These are phyloP conservation scores for Erpornis zantholeuca DNA, from an alignment of 2,113 vertebrate species.

Conservation along the genomic window DNA sequence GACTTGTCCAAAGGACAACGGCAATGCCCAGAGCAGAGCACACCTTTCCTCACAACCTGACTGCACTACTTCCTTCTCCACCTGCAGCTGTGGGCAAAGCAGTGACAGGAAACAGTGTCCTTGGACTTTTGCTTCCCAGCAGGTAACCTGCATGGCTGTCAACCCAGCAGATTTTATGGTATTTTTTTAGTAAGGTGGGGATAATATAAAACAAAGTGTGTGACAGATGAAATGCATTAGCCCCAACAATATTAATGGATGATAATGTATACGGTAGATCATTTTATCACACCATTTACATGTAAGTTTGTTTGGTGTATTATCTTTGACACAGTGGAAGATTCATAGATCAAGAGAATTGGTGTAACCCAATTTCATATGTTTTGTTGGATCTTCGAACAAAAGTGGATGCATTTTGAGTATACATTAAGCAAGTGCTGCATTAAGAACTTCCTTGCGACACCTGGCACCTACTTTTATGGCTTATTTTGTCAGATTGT, in stretches of 20 bases:
- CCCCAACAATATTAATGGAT: constrained; percentile 66
- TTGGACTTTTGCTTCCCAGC: neutral
- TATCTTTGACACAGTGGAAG: constrained; percentile 65
- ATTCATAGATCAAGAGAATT: constrained; percentile 72
- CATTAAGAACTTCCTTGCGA: constrained; percentile 54
- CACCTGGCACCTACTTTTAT: constrained; percentile 60
- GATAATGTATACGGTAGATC: constrained; percentile 67
- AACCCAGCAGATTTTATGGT: neutral
- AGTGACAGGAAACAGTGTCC: neutral
- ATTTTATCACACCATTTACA: constrained; percentile 69
- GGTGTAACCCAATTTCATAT: constrained; percentile 72
- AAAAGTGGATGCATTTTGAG: constrained; percentile 66
- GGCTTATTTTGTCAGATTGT: constrained; percentile 63
- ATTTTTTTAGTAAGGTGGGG: constrained; percentile 36
- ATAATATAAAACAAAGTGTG: constrained; percentile 37
- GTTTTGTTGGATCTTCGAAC: constrained; percentile 70
- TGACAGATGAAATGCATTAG: constrained; percentile 66
- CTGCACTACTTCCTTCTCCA: neutral
- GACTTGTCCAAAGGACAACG: neutral
- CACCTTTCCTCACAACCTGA: neutral
- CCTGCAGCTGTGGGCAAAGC: neutral
- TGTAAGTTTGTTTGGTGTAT: constrained; percentile 68
- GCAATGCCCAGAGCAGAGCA: neutral
- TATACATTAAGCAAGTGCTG: constrained; percentile 63
- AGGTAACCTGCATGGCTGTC: neutral